These are phyloP conservation scores for Hirtodrosophila cameraria DNA, from an alignment of 2,888 invertebrate genomes.

Conservation along the genomic window DNA sequence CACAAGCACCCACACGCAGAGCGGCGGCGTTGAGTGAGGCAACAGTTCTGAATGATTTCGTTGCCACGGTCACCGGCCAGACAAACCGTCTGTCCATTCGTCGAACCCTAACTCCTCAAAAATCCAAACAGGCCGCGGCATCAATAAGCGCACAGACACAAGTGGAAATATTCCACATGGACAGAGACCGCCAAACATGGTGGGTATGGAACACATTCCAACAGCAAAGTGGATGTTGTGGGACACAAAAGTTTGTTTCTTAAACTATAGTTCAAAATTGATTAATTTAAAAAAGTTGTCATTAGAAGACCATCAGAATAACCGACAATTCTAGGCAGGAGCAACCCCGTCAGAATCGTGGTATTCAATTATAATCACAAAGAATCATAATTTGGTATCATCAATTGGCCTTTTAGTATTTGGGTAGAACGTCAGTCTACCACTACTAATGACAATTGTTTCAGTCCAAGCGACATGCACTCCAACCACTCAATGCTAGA, in stretches of 20 bases:
- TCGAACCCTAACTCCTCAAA: background rate
- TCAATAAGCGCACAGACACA: conserved; percentile 38
- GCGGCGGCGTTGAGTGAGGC: too few relatives aligned
- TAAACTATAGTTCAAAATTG: conserved; percentile 9
- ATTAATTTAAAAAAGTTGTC: conserved; percentile 60
- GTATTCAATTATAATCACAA: conserved; percentile 80
- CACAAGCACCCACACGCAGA: conserved; percentile 16
- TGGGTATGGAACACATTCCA: too few relatives aligned
- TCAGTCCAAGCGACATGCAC: fast-evolving
- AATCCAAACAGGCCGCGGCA: conserved; percentile 3
- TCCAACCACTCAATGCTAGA: conserved; percentile 9
- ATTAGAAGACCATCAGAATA: conserved; percentile 81
- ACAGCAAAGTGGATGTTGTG: too few relatives aligned
- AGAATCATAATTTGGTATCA: conserved; percentile 80
- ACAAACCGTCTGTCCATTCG: conserved; percentile 22
- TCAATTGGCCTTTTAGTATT: conserved; percentile 81
- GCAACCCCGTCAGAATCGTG: conserved; percentile 83
- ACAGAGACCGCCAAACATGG: too few relatives aligned
- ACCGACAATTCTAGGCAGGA: conserved; percentile 82
- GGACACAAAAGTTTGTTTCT: too few relatives aligned
- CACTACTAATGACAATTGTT: conserved; percentile 81
- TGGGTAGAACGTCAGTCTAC: conserved; percentile 84
- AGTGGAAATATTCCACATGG: conserved; percentile 44
- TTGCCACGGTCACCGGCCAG: conserved; percentile 79
- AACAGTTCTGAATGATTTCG: conserved; percentile 58